phyloP scores from a whole-genome alignment of 2,888 invertebrate species.

The Eumacrocentrus americanus region DNA sequence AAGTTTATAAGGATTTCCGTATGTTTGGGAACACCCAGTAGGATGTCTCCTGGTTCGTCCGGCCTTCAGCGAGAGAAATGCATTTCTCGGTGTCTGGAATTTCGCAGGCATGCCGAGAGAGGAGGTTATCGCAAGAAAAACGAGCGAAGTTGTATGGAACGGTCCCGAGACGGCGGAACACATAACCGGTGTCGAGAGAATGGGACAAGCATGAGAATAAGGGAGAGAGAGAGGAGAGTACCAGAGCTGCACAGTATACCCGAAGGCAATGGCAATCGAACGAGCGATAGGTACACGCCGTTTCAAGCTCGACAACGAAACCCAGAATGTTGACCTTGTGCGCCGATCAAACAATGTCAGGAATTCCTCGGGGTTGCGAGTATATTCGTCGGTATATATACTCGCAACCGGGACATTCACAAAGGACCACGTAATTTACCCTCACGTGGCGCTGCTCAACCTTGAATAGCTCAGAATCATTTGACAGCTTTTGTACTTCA shows the following conservation, averaged over 20 bases:
- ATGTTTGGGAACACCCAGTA: neutral
- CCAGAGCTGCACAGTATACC: conserved; percentile 2
- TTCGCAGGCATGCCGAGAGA: conserved; percentile 1
- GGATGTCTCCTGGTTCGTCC: neutral
- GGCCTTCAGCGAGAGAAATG: neutral
- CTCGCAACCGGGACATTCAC: neutral
- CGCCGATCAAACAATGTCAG: conserved; percentile 28
- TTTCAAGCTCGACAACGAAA: conserved; percentile 6
- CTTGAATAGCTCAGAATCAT: neutral
- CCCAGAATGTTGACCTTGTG: conserved; percentile 28
- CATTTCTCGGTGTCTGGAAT: neutral
- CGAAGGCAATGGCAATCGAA: conserved; percentile 27
- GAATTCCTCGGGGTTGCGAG: conserved; percentile 26
- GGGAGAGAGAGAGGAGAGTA: neutral
- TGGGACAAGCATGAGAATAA: conserved; percentile 16
- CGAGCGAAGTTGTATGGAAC: conserved; percentile 2
- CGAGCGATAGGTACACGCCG: conserved; percentile 24
- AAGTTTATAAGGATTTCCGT: neutral
- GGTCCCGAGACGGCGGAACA: neutral
- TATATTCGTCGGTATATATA: neutral
- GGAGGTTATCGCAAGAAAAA: conserved; percentile 4
- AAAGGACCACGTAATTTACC: conserved; percentile 6
- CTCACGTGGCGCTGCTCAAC: neutral
- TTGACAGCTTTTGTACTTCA: neutral
- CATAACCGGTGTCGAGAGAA: conserved; percentile 1